Conservation (phyloP, 2,113 vertebrate species). For the Rhynchopsitta pachyrhyncha region DNA sequence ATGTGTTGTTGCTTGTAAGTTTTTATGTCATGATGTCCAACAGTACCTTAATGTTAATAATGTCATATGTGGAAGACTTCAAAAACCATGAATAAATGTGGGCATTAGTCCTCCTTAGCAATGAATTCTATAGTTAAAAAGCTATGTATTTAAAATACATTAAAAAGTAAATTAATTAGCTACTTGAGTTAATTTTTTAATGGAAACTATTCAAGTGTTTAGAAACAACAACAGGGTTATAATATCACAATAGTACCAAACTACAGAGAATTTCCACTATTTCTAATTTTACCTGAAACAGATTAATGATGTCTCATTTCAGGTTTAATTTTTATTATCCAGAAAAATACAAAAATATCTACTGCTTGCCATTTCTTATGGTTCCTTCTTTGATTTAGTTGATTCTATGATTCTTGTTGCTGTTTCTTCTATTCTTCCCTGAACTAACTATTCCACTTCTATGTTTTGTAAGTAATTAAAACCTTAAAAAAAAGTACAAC, state of each 20-base stretch:
- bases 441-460: background rate
- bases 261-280: background rate
- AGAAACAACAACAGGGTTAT: background rate
- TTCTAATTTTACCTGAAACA: background rate
- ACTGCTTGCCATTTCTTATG: background rate
- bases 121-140: background rate
- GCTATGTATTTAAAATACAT: background rate
- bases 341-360: background rate
- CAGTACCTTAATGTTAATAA: background rate
- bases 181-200: slow-evolving; percentile 6
- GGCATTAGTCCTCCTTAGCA: background rate
- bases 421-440: background rate
- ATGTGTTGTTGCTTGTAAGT: background rate
- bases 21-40: background rate
- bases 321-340: background rate
- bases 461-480: background rate
- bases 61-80: background rate
- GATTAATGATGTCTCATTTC: slow-evolving; percentile 24
- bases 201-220: background rate
- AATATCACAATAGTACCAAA: background rate
- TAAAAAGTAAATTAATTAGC: background rate
- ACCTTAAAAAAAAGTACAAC: background rate
- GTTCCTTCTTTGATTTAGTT: background rate
- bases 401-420: background rate
- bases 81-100: background rate